Conservation (phyloP, 2,888 invertebrate species). For the Copidosoma aretas region DNA sequence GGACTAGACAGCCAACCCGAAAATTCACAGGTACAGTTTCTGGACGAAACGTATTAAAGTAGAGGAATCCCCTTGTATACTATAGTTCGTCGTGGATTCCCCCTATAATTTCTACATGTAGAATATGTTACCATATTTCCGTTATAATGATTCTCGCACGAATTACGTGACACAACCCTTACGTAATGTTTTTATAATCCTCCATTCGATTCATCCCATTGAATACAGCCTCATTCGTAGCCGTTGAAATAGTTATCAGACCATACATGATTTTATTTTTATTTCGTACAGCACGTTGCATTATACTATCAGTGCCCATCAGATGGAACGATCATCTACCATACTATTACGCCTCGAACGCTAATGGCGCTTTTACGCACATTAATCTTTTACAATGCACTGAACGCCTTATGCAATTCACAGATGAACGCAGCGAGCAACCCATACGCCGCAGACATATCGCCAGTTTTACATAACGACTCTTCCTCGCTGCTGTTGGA, state of each 20-base stretch:
- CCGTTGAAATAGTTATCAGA: too few species aligned
- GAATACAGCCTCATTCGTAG: too few species aligned
- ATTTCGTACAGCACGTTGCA: neutral
- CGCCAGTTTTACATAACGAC: conserved; percentile 70
- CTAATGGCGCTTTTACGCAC: neutral
- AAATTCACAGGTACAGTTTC: conserved; percentile 28
- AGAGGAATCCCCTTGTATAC: too few species aligned
- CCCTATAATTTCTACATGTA: too few species aligned
- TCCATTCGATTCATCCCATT: too few species aligned
- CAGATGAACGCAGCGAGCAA: conserved; percentile 53
- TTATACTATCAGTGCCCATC: neutral
- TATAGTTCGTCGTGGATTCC: too few species aligned
- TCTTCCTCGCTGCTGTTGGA: conserved; percentile 71
- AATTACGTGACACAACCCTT: too few species aligned
- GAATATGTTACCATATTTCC: too few species aligned
- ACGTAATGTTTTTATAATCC: too few species aligned
- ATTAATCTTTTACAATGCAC: neutral
- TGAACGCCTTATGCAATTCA: conserved; percentile 7
- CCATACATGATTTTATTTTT: too few species aligned
- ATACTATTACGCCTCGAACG: neutral
- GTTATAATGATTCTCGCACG: too few species aligned
- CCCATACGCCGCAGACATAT: conserved; percentile 57
- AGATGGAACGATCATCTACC: neutral
- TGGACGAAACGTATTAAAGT: neutral
- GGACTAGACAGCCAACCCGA: conserved; percentile 35